Base-by-base conservation (phyloP, 30 jellyfish, hydroid and myxozoan genomes). In the Aurelia sp. region DNA sequence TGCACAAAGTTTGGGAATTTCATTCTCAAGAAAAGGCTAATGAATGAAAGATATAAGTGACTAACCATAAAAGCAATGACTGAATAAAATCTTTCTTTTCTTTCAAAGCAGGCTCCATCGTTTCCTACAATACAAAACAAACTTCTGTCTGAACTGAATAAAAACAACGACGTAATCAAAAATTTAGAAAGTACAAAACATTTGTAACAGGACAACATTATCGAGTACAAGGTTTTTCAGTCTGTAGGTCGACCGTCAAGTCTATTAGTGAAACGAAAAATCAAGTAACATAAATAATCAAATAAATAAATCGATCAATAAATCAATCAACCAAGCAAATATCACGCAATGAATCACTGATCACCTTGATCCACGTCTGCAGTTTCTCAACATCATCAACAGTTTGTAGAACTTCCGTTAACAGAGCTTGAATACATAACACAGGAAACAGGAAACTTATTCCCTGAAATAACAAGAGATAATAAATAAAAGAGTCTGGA, bases 291-390 rank as follows among this genome's bases (percentile, higher is more conserved):
- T 44, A 44, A 5, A 44, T 44, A 12, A 8, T 0, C 10, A 38
- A 38, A 7, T 38, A 38, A 4, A 38, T 1, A 38, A 38, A 44
- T 5, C 15, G 7, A 44, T 5, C 15, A 44, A 44, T 44, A 6
- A 44, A 38, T 44, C 55, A 44, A 7, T 44, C 55, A 44, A 44
- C 9, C 15, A 44, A 44, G 8, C 55, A 44, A 7, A 44, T 4
- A 44, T 44, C 13, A 44, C 4, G 4, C 15, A 44, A 44, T 9
- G 55, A 44, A 44, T 44, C 55, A 44, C 4, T 20, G 19, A 11
- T 16, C 61, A 92, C 98, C 98, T 92, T 82, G 44, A 92, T 86
- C 98, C 98, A 92, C 13, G 59, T 53, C 22, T 77, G 61, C 65
- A 92, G 47, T 16, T 67, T 63, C n/a, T 70, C 74, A 17, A 63